phyloP scores from a whole-genome alignment of 2,113 vertebrate species.

The Myotis brandtii region DNA sequence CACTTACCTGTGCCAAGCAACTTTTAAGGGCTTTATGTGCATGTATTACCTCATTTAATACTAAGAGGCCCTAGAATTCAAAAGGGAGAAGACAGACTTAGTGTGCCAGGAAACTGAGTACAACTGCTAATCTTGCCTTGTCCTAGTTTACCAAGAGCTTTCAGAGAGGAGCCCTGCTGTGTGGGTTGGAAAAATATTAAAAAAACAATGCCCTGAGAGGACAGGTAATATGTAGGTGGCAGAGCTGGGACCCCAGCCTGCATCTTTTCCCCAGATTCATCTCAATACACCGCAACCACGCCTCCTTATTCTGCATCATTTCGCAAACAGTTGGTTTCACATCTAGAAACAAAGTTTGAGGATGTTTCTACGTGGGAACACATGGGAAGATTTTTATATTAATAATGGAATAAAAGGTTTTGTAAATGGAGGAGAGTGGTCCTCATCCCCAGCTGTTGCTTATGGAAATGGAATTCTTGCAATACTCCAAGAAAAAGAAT shows the following conservation, averaged over 20 bases:
- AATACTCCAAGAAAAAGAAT: too few relatives aligned
- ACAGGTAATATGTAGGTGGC: background rate
- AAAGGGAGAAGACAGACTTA: background rate
- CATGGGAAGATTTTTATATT: background rate
- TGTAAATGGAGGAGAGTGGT: too few relatives aligned
- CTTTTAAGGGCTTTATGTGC: background rate
- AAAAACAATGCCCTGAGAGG: background rate
- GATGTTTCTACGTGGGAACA: background rate
- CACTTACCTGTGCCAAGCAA: background rate
- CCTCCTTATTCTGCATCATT: background rate
- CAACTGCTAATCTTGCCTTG: background rate
- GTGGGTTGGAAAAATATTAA: background rate
- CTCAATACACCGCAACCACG: background rate
- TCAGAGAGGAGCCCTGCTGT: background rate
- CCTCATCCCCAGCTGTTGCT: too few relatives aligned
- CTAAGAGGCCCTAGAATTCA: background rate
- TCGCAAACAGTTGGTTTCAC: background rate
- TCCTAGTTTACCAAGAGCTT: background rate
- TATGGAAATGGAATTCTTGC: too few relatives aligned
- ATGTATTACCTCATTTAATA: conserved; percentile 16
- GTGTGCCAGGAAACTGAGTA: background rate
- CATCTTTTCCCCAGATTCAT: background rate
- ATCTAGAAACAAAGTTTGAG: background rate
- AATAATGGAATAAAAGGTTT: background rate
- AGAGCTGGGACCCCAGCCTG: background rate